Conservation (phyloP, 2,888 invertebrate species). For the Dorcus parallelipipedus region DNA sequence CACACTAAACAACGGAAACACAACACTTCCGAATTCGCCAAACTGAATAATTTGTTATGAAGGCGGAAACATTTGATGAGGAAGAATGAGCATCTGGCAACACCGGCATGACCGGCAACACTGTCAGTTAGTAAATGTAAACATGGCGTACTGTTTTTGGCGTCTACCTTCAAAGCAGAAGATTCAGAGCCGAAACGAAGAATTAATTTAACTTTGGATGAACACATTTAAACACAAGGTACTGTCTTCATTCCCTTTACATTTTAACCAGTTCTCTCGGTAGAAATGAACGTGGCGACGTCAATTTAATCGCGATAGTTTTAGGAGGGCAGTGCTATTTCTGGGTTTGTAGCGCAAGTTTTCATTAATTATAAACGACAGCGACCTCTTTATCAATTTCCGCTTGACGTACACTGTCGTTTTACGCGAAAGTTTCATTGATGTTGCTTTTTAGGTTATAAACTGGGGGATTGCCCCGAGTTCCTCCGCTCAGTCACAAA, state of each 20-base stretch:
- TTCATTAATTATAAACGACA: constrained; percentile 6
- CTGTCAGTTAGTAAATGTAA: constrained; percentile 32
- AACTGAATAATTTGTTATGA: no score
- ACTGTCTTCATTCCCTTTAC: no score
- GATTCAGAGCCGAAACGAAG: background rate
- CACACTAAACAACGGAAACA: no score
- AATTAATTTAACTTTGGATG: background rate
- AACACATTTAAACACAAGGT: no score
- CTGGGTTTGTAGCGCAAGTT: constrained; percentile 12
- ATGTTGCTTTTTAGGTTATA: constrained; percentile 23
- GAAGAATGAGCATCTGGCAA: no score
- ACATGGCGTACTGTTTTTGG: constrained; percentile 48
- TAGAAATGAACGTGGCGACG: no score
- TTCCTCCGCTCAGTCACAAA: constrained; percentile 11
- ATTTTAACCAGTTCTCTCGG: no score
- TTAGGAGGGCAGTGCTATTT: background rate
- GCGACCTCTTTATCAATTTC: background rate
- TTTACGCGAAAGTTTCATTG: background rate
- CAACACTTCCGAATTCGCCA: no score
- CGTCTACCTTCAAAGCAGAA: constrained; percentile 27
- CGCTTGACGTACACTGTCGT: background rate
- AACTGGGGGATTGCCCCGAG: constrained; percentile 22
- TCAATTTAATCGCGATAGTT: no score
- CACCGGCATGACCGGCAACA: no score
- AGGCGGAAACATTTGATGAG: no score